Evolutionary conservation across 2,797 vertebrate species (phyloP).

Genomic region (Mus minutoides): DNA sequence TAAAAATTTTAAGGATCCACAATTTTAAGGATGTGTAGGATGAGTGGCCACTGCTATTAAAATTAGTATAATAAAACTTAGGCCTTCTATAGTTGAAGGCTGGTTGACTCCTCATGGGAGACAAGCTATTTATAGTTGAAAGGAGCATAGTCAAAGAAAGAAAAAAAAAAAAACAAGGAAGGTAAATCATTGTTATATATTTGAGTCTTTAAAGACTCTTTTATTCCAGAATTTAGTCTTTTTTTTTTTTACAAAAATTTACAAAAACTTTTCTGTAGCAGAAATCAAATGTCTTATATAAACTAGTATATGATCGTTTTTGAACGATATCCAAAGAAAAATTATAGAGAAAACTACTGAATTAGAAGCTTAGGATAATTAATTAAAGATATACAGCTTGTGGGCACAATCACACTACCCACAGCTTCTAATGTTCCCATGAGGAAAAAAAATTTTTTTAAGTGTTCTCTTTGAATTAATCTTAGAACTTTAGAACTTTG

Average conservation of each 20-base stretch:
- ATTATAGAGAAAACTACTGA: conserved; percentile 23
- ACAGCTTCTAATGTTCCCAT: conserved; percentile 42
- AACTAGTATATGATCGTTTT: conserved; percentile 34
- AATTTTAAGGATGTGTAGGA: neutral
- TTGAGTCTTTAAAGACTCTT: conserved; percentile 71
- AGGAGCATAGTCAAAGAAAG: conserved; percentile 76
- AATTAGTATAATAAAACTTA: conserved; percentile 62
- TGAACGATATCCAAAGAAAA: conserved; percentile 50
- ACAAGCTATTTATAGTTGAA: conserved; percentile 72
- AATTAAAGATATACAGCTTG: conserved; percentile 46
- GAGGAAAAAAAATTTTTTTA: neutral
- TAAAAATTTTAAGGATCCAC: conserved; percentile 52
- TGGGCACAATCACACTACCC: neutral
- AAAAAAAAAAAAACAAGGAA: conserved; percentile 79
- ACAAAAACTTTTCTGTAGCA: conserved; percentile 7
- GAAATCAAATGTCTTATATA: conserved; percentile 62
- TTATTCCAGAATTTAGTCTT: conserved; percentile 50
- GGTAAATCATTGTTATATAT: conserved; percentile 78
- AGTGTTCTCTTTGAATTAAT: conserved; percentile 27
- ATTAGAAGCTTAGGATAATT: conserved; percentile 57
- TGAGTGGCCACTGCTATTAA: conserved; percentile 39
- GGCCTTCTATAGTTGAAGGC: conserved; percentile 65
- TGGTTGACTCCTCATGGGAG: conserved; percentile 66
- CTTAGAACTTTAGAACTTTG: neutral
- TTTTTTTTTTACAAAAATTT: too few species aligned